Evolutionary conservation across 1,140 invertebrate species (phyloP).

Genomic region (Eueides isabella): DNA sequence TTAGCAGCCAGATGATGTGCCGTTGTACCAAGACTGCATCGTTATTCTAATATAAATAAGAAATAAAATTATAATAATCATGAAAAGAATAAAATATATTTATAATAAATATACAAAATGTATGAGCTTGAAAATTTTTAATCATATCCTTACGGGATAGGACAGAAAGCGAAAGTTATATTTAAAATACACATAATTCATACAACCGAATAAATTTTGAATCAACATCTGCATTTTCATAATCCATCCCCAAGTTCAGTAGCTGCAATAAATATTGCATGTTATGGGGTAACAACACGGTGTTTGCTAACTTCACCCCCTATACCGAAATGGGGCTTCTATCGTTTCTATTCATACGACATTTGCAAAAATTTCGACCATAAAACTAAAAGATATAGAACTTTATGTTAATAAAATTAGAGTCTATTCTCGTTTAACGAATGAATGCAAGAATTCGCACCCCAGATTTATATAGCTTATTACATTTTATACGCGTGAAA

Average conservation of each 20-base stretch:
- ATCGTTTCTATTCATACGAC: conserved; percentile 68
- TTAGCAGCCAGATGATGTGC: neutral
- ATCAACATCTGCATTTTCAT: conserved; percentile 58
- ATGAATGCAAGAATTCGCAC: conserved; percentile 17
- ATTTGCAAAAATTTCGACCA: conserved; percentile 16
- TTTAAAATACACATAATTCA: conserved; percentile 41
- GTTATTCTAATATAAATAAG: no score
- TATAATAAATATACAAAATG: no score
- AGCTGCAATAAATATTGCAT: conserved; percentile 73
- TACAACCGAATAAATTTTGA: conserved; percentile 47
- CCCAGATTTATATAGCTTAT: conserved; percentile 70
- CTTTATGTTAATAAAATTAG: conserved; percentile 42
- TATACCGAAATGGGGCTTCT: conserved; percentile 57
- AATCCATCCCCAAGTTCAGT: conserved; percentile 54
- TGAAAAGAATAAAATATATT: no score
- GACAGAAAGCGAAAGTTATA: neutral
- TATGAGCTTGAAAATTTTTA: neutral
- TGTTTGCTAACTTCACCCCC: conserved; percentile 66
- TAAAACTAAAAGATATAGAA: conserved; percentile 22
- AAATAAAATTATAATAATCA: no score
- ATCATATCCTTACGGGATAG: neutral
- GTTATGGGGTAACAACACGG: conserved; percentile 60
- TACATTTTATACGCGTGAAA: conserved; percentile 73
- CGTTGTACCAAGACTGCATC: no score
- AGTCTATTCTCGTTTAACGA: conserved; percentile 36